Base-by-base conservation (phyloP, 2,113 vertebrate genomes). In the Ceyx margarethae region DNA sequence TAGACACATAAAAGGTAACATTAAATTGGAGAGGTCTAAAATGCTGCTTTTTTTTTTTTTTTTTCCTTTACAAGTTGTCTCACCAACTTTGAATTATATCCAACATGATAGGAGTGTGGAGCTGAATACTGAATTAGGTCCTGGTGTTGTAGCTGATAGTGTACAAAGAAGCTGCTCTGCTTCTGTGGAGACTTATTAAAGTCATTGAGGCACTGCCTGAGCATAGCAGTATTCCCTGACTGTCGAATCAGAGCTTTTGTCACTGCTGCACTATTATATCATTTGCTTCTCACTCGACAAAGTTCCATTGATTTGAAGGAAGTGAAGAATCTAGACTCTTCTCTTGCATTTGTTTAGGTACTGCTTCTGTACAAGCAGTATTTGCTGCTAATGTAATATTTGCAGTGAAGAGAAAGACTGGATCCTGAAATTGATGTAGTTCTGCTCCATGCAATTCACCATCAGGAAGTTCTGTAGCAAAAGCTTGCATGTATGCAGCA, bases 1-100 rank as follows among this genome's bases (percentile, higher is more conserved):
- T 85, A 84, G 89, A 74, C 23, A 40, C 66, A 79, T 90, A 74
- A 95, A 96, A 95, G 79, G 56, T 85, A 81, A 82, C 76, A 50
- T 89, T 91, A 91, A 92, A 94, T 82, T 85, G 87, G 58, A 80
- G 85, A 75, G 67, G 7, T 93, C 92, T 92, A 87, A 95, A 92
- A 88, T 72, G 60, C 28, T 42, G 42, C 15, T 4, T 4, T 37
- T 62, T 51, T 45, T 65, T 42, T 74, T 48, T 65, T 43, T 65
- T 51, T 72, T 76, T 71, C n/a, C 22, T 60, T 64, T 89, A 74
- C 69, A 65, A 68, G 74, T 84, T 95, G 57, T 84, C 69, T 93
- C 87, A 92, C 60, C 66, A 77, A 3, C 57, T 81, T 79, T 85
- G 92, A 75, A 62, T 81, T 72, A 83, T 42, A 87, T 81, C 84